phyloP scores from a whole-genome alignment of 30 jellyfish, hydroid and myxozoan genomes.

The Hydractinia echinata region DNA sequence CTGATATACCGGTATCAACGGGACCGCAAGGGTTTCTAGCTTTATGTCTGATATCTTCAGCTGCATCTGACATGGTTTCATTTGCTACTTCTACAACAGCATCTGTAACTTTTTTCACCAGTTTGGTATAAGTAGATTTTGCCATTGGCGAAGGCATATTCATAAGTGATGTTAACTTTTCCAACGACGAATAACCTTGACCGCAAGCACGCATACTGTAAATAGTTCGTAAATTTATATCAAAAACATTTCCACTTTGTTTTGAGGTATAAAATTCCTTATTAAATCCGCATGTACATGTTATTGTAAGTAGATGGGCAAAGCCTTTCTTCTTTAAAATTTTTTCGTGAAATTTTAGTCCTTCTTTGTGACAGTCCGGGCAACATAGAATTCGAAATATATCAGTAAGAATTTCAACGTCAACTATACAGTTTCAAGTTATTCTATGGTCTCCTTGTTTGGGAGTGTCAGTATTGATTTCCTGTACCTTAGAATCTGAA shows the following conservation, averaged over 20 bases:
- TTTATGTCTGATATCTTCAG: not conserved
- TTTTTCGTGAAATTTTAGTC: not conserved
- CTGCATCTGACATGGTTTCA: constrained; percentile 3
- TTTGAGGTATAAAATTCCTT: not conserved
- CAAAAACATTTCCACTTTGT: not conserved
- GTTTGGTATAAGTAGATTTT: no score
- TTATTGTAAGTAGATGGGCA: not conserved
- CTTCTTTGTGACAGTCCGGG: not conserved
- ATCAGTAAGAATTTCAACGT: constrained; percentile 4
- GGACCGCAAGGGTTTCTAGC: not conserved
- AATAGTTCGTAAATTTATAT: not conserved
- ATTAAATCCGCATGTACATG: not conserved
- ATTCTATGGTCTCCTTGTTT: constrained; percentile 8
- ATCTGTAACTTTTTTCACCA: not conserved
- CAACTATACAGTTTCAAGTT: not conserved
- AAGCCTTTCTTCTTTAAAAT: not conserved
- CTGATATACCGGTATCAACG: constrained; percentile 5
- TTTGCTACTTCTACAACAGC: constrained; percentile 5
- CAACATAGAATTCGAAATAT: not conserved
- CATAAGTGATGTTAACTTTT: not conserved
- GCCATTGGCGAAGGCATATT: constrained; percentile 11
- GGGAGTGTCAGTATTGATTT: not conserved
- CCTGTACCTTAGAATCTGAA: not conserved
- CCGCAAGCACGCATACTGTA: constrained; percentile 4
- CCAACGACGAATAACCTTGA: not conserved